Conservation (phyloP, 2,113 vertebrate species). For the Scytalopus superciliaris region DNA sequence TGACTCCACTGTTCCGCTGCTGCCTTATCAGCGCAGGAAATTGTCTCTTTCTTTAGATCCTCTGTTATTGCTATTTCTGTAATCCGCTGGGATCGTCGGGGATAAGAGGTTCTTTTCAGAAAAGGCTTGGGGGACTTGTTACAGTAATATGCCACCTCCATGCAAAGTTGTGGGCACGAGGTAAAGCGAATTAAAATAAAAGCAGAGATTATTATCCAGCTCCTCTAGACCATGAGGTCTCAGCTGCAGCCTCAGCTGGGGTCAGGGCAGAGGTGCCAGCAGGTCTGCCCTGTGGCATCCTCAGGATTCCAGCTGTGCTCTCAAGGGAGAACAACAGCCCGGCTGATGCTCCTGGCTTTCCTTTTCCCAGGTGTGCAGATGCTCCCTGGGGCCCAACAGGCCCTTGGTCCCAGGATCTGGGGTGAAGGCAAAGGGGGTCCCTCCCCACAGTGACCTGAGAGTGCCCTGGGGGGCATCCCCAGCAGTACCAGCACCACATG, state of each 20-base stretch:
- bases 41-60: conserved; percentile 69
- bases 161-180: conserved; percentile 52
- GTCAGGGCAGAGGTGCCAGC: background rate
- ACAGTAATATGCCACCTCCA: conserved; percentile 56
- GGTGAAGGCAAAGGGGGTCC: background rate
- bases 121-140: conserved; percentile 70
- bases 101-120: conserved; percentile 62
- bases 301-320: background rate
- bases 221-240: background rate
- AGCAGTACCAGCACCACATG: fast-evolving
- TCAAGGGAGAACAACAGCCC: background rate
- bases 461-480: fast-evolving
- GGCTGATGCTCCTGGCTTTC: fast-evolving
- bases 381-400: fast-evolving
- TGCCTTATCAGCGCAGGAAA: conserved; percentile 62
- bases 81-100: conserved; percentile 58
- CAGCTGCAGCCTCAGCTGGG: background rate
- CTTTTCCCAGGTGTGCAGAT: background rate
- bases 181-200: background rate
- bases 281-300: background rate
- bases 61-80: conserved; percentile 65
- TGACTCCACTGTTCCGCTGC: conserved; percentile 38
- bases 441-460: fast-evolving
- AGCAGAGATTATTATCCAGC: background rate
- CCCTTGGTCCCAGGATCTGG: fast-evolving